Evolutionary conservation across 2,113 vertebrate species (phyloP), one percentile per base, ranked within the genome.

Genomic region (Paradoxurus hermaphroditus): DNA sequence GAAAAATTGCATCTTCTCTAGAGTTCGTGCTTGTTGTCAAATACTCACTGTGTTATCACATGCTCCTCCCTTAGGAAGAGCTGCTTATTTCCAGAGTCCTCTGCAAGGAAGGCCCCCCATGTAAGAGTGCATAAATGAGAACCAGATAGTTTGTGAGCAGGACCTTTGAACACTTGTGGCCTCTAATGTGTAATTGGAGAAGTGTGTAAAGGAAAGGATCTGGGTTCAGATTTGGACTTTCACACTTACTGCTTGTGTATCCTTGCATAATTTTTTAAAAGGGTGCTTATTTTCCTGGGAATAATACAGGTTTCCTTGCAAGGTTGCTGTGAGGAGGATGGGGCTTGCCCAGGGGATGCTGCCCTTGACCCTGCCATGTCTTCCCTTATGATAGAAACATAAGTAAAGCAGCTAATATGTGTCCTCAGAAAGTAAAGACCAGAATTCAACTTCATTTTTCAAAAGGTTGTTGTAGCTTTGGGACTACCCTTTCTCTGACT

Each of bases 151-250:
- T 79, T 59, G 31, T 67, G 46, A 41, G 36, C 1, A 27, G 49
- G 19, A 36, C 11, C 56, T 27, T 15, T n/a, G 15, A n/a, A 39
- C 13, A 2, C 13, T 27, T 21, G 4, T 0, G 2, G 13, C 34
- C 49, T 36, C 18, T 18, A 8, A 15, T 25, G 34, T 12, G 44
- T 12, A 59, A 6, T 9, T 16, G 16, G 70, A 36, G 23, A 7
- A 70, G 13, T 44, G 29, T 44, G 34, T 15, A 59, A 23, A n/a
- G 23, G 9, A 56, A 87, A 79, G 29, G 36, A 29, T 25, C 75
- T 34, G 41, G 25, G 72, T 25, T 82, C 51, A 82, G 29, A 72
- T 46, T 62, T 82, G 15, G 14, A 12, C n/a, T 51, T 63, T 79
- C 51, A 59, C 53, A 73, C 5, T 62, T 81, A 39, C 3, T 49